Percentiles rank a stretch among this genome's conserved stretches.
Conservation (phyloP, 2,113 vertebrate genomes). For the Myrmophylax atrothorax region DNA sequence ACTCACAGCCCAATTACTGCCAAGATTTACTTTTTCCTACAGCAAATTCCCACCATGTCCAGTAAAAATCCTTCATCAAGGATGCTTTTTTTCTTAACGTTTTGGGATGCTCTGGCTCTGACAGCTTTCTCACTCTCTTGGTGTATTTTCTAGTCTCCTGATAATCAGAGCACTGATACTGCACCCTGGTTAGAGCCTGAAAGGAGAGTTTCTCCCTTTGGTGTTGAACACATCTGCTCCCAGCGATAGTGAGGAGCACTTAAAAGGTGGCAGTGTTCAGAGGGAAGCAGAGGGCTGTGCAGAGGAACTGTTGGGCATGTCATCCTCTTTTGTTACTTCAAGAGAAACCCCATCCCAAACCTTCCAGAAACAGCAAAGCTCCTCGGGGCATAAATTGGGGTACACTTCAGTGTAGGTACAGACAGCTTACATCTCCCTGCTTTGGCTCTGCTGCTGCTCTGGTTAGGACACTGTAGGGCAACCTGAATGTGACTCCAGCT, state of each 20-base stretch:
- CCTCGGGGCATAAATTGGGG: not conserved
- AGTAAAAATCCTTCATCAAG: not conserved
- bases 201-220: not conserved
- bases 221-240: not conserved
- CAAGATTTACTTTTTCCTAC: not conserved
- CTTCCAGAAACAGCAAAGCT: not conserved
- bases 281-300: not conserved
- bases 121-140: not conserved
- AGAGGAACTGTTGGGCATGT: not conserved
- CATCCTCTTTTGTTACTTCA: not conserved
- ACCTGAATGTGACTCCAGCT: not conserved
- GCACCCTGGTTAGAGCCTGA: not conserved
- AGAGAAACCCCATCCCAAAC: not conserved
- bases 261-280: not conserved
- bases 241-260: not conserved
- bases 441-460: not conserved
- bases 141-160: not conserved
- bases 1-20: not conserved
- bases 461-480: not conserved
- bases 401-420: not conserved
- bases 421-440: not conserved
- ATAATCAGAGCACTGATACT: not conserved
- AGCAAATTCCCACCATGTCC: conserved; percentile 5
- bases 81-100: not conserved
- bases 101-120: not conserved